Evolutionary conservation across 1,140 invertebrate species (phyloP).

Genomic region (Polypedilum vanderplanki): DNA sequence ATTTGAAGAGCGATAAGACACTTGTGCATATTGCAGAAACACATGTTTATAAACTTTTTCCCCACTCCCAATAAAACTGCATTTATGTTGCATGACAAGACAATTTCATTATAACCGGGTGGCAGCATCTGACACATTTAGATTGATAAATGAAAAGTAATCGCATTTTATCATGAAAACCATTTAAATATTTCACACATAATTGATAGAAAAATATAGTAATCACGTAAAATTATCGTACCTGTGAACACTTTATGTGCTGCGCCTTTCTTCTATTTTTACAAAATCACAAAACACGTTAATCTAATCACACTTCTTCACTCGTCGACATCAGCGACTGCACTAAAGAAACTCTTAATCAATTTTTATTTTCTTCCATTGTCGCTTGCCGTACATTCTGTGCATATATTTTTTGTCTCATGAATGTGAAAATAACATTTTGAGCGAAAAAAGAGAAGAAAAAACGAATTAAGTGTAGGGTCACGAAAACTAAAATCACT

Average conservation of each 20-base stretch:
- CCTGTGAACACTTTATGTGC: too few species aligned
- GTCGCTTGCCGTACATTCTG: too few species aligned
- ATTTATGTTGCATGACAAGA: too few species aligned
- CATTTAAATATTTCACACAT: neutral
- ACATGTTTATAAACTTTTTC: too few species aligned
- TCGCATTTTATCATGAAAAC: neutral
- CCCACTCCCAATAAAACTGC: too few species aligned
- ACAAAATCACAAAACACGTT: too few species aligned
- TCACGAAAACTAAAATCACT: too few species aligned
- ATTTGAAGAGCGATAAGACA: too few species aligned
- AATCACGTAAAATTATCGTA: neutral
- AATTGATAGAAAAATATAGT: neutral
- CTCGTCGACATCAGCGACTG: conserved; percentile 26
- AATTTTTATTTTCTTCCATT: neutral
- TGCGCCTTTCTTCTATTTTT: too few species aligned
- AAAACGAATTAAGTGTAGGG: too few species aligned
- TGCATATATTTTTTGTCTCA: neutral
- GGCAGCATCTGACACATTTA: neutral
- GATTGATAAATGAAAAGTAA: neutral
- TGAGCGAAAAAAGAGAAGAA: neutral
- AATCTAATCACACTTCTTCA: conserved; percentile 23
- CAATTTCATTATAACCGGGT: neutral
- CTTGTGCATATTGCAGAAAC: too few species aligned
- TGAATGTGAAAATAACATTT: too few species aligned
- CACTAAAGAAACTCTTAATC: conserved; percentile 20